phyloP scores from a whole-genome alignment of 2,888 invertebrate genomes.

The Macrophya alboannulata region DNA sequence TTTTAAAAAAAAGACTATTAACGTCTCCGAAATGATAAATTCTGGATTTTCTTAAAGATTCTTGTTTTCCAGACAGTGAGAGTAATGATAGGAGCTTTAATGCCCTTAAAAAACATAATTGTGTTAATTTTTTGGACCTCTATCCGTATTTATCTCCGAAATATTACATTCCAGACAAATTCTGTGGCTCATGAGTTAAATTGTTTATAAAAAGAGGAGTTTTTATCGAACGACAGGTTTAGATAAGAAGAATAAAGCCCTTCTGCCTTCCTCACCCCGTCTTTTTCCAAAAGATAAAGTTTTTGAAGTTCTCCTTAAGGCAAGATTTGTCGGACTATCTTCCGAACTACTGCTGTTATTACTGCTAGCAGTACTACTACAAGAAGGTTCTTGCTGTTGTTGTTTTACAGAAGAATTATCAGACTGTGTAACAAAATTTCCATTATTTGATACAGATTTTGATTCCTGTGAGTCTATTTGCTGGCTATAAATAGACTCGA shows the following conservation, averaged over 20 bases:
- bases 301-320: constrained; percentile 76
- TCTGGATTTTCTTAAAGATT: background rate
- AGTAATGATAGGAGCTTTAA: background rate
- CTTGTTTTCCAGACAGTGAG: background rate
- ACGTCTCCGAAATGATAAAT: background rate
- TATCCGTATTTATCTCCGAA: background rate
- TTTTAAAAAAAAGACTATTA: no score
- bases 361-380: constrained; percentile 74
- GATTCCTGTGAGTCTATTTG: constrained; percentile 74
- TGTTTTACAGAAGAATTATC: constrained; percentile 66
- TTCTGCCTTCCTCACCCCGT: constrained; percentile 67
- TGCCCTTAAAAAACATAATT: background rate
- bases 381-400: constrained; percentile 60
- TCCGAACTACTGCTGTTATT: constrained; percentile 77
- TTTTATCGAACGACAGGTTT: background rate
- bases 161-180: background rate
- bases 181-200: background rate
- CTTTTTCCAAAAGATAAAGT: constrained; percentile 77
- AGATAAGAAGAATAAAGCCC: background rate
- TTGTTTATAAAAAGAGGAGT: background rate
- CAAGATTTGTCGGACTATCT: constrained; percentile 76
- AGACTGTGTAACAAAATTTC: constrained; percentile 71
- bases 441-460: constrained; percentile 74
- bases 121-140: background rate
- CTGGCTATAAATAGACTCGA: constrained; percentile 78